Conservation (phyloP, 2,797 vertebrate species). For the Anguilla anguilla region DNA sequence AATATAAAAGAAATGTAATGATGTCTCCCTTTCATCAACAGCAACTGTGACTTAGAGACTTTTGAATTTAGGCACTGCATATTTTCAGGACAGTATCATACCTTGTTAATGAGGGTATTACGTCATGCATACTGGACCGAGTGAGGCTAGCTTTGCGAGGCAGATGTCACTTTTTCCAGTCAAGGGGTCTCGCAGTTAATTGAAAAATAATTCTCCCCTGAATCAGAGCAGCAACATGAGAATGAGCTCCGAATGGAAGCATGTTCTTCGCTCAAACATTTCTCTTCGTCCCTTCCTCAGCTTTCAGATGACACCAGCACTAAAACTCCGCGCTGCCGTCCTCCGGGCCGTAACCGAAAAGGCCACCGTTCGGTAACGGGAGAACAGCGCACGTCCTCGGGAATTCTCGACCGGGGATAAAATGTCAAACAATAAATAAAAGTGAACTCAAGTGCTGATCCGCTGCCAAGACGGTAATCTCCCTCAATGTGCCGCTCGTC, state of each 20-base stretch:
- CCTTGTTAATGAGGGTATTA: slow-evolving; percentile 65
- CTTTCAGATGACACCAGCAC: slow-evolving; percentile 19
- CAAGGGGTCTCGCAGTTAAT: slow-evolving; percentile 52
- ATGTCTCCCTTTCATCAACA: slow-evolving; percentile 50
- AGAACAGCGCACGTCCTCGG: slow-evolving; percentile 27
- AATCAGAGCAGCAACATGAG: slow-evolving; percentile 20
- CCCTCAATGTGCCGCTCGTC: neutral
- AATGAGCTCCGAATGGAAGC: slow-evolving; percentile 13
- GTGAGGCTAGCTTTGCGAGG: slow-evolving; percentile 66
- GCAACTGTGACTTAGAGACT: slow-evolving; percentile 44
- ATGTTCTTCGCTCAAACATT: slow-evolving; percentile 6
- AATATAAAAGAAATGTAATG: neutral
- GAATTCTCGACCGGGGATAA: slow-evolving; percentile 39
- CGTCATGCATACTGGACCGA: slow-evolving; percentile 64
- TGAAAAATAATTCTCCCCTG: slow-evolving; percentile 4
- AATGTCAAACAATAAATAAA: slow-evolving; percentile 31
- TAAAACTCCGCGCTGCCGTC: neutral
- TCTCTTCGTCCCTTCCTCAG: neutral
- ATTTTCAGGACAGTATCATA: slow-evolving; percentile 65
- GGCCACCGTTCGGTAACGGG: slow-evolving; percentile 26
- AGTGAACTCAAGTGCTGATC: slow-evolving; percentile 23
- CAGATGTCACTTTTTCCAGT: slow-evolving; percentile 46
- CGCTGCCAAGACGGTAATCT: slow-evolving; percentile 23
- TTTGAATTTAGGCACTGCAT: slow-evolving; percentile 46
- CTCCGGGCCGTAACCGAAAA: neutral